Evolutionary conservation across 1,140 invertebrate species (phyloP), one percentile per base, ranked within the genome.

Genomic region (Ips typographus): DNA sequence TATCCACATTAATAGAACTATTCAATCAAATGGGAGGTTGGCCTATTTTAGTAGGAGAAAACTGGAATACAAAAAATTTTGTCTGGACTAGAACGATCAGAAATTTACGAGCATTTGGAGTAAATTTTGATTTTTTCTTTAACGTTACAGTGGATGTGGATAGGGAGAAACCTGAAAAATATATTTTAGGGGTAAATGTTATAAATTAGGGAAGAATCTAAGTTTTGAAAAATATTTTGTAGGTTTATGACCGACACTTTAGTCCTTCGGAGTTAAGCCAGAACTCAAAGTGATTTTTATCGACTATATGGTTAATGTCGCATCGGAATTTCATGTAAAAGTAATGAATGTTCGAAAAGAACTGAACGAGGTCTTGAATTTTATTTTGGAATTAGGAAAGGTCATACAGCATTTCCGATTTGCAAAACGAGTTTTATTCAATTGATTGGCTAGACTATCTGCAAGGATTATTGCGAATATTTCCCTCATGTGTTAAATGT

Each of bases 361-460:
- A 74, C 84, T 97, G 58, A 85, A 83, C n/a, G 89, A 93, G 57
- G 92, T 95, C 0, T 83, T 98, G 1, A 82, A 91, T 37, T 98
- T 98, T 76, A 94, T 98, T 83, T 92, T 94, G 39, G 85, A 89
- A 70, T 84, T 99, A 56, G 94, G 94, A 22, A 95, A 95, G 78
- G 94, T 95, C n/a, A 47, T 47, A 47, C n/a, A 47, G 44, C n/a
- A 4, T 40, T 1, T 40, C 7, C 7, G 86, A 96, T 61, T 78
- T 98, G 3, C 86, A 91, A 70, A 76, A 84, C 49, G 86, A 88
- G 55, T 92, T 90, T 76, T 88, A 89, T 2, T 86, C 61, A 39
- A 72, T 78, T 38, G 71, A 67, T 3, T 95, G 93, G 93, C 77
- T 87, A 65, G 85, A 89, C 53, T 96, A 95, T 77, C 88, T 96